phyloP scores from a whole-genome alignment of 2,113 vertebrate species.

The Rousettus leschenaultii region DNA sequence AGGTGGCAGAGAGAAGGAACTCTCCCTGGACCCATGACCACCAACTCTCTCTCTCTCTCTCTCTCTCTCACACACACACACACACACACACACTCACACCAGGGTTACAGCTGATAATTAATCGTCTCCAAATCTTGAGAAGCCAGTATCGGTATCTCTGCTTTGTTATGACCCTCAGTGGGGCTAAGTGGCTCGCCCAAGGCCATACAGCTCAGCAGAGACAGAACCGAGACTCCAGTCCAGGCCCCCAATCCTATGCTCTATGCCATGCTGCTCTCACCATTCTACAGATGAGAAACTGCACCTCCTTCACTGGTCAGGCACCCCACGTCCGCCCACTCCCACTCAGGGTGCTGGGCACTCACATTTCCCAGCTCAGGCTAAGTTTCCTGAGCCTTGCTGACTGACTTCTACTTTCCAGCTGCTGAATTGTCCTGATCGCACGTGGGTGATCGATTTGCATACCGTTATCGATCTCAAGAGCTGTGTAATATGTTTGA shows the following conservation, averaged over 20 bases:
- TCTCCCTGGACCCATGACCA: not conserved
- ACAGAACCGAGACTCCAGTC: not conserved
- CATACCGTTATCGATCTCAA: slow-evolving; percentile 86
- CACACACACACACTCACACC: no score
- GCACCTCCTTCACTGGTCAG: not conserved
- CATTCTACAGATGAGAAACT: not conserved
- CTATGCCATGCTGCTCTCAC: not conserved
- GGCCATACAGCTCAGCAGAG: not conserved
- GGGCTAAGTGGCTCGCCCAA: not conserved
- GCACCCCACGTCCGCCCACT: no score
- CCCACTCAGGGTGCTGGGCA: not conserved
- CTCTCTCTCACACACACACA: not conserved
- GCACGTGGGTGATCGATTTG: slow-evolving; percentile 81
- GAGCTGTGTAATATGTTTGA: slow-evolving; percentile 80
- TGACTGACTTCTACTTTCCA: slow-evolving; percentile 58
- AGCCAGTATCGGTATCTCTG: not conserved
- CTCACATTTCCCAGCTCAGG: not conserved
- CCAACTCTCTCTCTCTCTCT: not conserved
- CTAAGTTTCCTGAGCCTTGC: not conserved
- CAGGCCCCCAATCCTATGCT: not conserved
- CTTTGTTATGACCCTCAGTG: not conserved
- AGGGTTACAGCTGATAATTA: not conserved
- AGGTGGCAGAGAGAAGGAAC: not conserved
- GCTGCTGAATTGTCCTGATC: slow-evolving; percentile 74
- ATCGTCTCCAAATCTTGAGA: not conserved